Evolutionary conservation across 35 echinoderm and acorn worm genomes (phyloP), one percentile per base, ranked within the genome.

Genomic region (Amphiura filiformis): DNA sequence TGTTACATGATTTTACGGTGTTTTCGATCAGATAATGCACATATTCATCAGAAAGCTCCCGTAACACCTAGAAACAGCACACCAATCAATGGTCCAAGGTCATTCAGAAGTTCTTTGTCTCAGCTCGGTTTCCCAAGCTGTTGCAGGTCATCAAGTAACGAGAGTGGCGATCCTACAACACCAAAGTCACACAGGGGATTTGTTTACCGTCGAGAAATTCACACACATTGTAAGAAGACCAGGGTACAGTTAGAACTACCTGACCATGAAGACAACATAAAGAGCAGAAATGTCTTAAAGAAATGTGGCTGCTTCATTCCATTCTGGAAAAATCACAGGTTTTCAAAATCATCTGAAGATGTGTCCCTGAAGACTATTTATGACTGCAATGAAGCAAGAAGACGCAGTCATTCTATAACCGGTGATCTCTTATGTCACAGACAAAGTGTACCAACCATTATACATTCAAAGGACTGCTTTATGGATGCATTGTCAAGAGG

Each of bases 1-100:
- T 94, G 90, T 39, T 87, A 80, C 26, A 87, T 80, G 23, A 94
- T 99, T 22, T 49, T 39, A 40, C 65, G 91, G 7, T 70, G 61
- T 30, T 11, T 70, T 70, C 15, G 61, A n/a, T 70, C 61, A 70
- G 61, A 70, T 13, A 70, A 70, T 70, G 4, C 26, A 5, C 61
- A 11, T 3, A 3, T 70, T 15, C 61, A n/a, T n/a, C 15, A 70
- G 26, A 70, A 52, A 20, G n/a, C n/a, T 47, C 17, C 41, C 41
- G 17, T 9, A 4, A 9, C 41, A 47, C 4, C 41, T 17, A 4
- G 17, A 4, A 47, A 47, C 41, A 9, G 41, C 41, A 47, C 41
- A n/a, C n/a, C n/a, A n/a, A n/a, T 17, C 5, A 17, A 47, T 47
- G 61, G 61, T n/a, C 26, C 15, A 70, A 2, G 2, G 26, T 18